A percentile compares a stretch with the other conserved stretches of the same genome.
phyloP scores from a whole-genome alignment of 1,140 invertebrate genomes.

The Triops longicaudatus region DNA sequence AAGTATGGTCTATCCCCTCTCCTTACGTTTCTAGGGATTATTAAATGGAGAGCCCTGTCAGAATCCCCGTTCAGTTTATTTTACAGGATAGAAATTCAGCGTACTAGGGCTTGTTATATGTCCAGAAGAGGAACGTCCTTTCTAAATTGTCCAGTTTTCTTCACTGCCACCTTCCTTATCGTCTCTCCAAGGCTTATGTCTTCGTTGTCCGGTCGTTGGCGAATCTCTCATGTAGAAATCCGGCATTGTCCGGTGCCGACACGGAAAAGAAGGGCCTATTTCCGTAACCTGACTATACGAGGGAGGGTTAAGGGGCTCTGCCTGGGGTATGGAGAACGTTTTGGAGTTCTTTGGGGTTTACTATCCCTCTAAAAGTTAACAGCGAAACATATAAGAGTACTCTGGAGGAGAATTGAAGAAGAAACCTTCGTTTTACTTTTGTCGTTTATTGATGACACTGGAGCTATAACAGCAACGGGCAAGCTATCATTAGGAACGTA shows the following conservation, averaged over 20 bases:
- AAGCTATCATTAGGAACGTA: not conserved
- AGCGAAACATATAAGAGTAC: not conserved
- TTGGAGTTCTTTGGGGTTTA: not conserved
- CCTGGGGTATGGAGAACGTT: not conserved
- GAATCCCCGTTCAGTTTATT: not conserved
- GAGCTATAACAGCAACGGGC: not conserved
- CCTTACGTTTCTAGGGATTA: not conserved
- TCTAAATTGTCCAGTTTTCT: not conserved
- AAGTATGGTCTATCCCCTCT: not conserved
- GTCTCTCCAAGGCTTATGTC: not conserved
- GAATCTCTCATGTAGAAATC: constrained; percentile 5
- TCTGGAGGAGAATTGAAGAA: not conserved
- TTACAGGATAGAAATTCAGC: not conserved
- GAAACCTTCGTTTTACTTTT: not conserved
- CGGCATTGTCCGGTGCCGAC: not conserved
- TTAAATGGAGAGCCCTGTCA: not conserved
- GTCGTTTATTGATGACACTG: not conserved
- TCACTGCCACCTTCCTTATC: constrained; percentile 2
- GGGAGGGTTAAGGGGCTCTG: not conserved
- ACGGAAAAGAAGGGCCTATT: constrained; percentile 5
- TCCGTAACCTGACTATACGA: not conserved
- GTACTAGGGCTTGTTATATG: not conserved
- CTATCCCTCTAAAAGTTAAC: not conserved
- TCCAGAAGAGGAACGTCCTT: not conserved
- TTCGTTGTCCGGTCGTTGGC: not conserved